Evolutionary conservation across 2,113 vertebrate genomes (phyloP).

Genomic region (Trogon surrucura): DNA sequence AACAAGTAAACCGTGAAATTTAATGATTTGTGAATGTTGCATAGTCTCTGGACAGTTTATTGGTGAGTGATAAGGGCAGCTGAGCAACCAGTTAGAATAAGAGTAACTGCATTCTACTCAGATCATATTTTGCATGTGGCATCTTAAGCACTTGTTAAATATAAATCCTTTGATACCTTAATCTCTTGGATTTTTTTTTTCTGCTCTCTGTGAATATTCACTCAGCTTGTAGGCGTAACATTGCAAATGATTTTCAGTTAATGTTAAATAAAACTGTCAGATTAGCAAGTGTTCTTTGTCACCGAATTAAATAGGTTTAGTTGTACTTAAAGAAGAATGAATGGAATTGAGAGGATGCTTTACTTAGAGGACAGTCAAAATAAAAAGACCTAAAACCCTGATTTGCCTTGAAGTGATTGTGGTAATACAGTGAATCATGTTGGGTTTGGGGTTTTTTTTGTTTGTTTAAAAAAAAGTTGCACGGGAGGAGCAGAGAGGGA

Average conservation of each 20-base stretch:
- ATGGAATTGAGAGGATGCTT: neutral
- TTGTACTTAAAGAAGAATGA: slow-evolving; percentile 5
- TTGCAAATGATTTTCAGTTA: neutral
- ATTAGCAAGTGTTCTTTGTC: neutral
- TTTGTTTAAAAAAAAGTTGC: neutral
- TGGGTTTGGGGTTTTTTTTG: too few relatives aligned
- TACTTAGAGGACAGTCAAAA: neutral
- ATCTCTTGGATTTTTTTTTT: neutral
- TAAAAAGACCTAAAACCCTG: neutral
- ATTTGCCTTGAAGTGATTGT: neutral
- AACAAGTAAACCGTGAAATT: neutral
- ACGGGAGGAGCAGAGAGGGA: fast-evolving
- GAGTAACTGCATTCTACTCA: neutral
- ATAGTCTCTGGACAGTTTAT: neutral
- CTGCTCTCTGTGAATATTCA: neutral
- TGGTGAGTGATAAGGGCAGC: neutral
- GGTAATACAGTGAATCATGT: neutral
- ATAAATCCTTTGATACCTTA: neutral
- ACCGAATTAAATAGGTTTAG: neutral
- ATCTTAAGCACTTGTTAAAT: neutral
- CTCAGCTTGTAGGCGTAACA: neutral
- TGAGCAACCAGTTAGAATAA: neutral
- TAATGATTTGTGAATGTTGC: neutral
- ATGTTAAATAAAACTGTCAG: neutral
- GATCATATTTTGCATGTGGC: neutral